phyloP scores from a whole-genome alignment of 2,797 vertebrate species.

The Aldrovandia affinis region DNA sequence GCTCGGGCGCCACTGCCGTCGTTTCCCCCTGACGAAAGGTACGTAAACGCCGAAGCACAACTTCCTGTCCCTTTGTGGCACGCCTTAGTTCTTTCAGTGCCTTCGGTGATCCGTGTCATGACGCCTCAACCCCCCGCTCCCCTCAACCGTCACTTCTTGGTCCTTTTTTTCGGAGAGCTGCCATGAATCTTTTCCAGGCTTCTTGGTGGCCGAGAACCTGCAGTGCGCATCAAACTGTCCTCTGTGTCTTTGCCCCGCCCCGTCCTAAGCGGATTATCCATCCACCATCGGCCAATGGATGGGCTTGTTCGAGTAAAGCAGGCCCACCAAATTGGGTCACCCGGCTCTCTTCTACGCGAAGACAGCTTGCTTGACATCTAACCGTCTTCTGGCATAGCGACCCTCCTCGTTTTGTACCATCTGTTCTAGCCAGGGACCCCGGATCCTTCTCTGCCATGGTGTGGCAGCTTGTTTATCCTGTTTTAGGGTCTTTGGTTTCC shows the following conservation, averaged over 20 bases:
- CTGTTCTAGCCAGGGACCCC: constrained; percentile 14
- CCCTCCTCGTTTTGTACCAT: constrained; percentile 33
- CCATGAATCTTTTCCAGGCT: background rate
- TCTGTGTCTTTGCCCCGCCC: background rate
- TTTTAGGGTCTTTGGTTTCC: constrained; percentile 40
- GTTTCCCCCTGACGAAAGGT: constrained; percentile 4
- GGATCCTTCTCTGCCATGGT: constrained; percentile 20
- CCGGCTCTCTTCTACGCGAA: background rate
- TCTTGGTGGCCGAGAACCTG: background rate
- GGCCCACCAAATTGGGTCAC: constrained; percentile 22
- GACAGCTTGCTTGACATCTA: constrained; percentile 27
- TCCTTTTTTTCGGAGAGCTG: too few species aligned
- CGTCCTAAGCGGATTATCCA: too few species aligned
- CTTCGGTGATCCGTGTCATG: background rate
- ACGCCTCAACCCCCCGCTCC: background rate
- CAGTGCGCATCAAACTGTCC: background rate
- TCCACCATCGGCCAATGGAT: background rate
- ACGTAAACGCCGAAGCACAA: constrained; percentile 20
- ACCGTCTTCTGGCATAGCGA: constrained; percentile 27
- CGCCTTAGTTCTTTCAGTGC: background rate
- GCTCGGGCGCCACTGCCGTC: constrained; percentile 37
- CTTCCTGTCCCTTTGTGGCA: constrained; percentile 12
- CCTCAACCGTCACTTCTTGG: constrained; percentile 10
- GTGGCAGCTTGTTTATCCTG: constrained; percentile 28
- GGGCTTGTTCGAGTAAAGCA: background rate